These are phyloP conservation scores for Coracopsis vasa DNA, from an alignment of 2,113 vertebrate species.

Conservation along the genomic window DNA sequence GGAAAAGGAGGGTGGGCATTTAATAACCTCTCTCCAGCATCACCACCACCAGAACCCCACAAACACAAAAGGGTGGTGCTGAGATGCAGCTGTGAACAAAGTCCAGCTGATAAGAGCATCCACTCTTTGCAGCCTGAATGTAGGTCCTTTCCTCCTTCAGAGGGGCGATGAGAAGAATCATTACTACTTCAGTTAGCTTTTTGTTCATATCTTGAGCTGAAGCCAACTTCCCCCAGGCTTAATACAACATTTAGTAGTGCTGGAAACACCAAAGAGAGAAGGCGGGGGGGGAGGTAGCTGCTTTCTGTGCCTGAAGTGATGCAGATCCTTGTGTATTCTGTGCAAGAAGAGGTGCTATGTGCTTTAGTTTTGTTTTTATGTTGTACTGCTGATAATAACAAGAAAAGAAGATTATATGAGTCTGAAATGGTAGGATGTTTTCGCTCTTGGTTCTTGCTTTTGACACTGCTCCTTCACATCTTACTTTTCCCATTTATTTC, in stretches of 20 bases:
- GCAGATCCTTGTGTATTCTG: not conserved
- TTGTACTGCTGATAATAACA: slow-evolving; percentile 47
- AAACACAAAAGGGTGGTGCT: not conserved
- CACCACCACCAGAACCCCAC: accelerated
- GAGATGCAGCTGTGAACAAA: not conserved
- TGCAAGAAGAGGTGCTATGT: not conserved
- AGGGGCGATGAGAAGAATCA: not conserved
- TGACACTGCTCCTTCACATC: not conserved
- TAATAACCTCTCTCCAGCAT: not conserved
- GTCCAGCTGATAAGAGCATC: not conserved
- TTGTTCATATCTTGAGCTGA: slow-evolving; percentile 46
- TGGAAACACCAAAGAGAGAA: slow-evolving; percentile 24
- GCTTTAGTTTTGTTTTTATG: slow-evolving; percentile 28
- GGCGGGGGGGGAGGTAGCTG: not conserved
- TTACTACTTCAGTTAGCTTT: not conserved
- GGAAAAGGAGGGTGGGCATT: not conserved
- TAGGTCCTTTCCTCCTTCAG: not conserved
- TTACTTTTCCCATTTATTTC: not conserved
- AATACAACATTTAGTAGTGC: slow-evolving; percentile 53
- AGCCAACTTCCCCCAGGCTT: slow-evolving; percentile 62
- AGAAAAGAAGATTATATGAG: not conserved
- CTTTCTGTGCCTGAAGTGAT: slow-evolving; percentile 41
- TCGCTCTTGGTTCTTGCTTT: not conserved
- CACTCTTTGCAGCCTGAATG: not conserved
- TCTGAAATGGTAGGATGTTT: not conserved